These are phyloP conservation scores for Australoheros scitulus DNA, from an alignment of 2,113 vertebrate species.

Conservation along the genomic window DNA sequence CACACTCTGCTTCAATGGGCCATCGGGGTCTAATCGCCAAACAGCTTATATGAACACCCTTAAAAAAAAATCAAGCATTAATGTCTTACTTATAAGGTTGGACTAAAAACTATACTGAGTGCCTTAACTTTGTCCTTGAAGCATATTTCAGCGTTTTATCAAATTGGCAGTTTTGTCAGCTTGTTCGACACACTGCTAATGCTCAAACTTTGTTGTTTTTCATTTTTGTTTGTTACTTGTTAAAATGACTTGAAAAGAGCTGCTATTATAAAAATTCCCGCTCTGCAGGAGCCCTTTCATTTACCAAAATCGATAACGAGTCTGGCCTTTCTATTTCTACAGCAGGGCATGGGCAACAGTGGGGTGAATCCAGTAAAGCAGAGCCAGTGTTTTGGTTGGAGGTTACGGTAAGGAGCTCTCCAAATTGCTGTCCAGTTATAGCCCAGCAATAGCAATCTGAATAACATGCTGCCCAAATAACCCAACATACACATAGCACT, in stretches of 20 bases:
- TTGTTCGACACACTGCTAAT: background rate
- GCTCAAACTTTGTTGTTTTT: background rate
- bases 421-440: constrained; percentile 55
- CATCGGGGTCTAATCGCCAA: too few relatives aligned
- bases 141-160: too few relatives aligned
- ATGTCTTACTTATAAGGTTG: too few relatives aligned
- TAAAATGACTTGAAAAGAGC: background rate
- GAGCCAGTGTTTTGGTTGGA: constrained; percentile 53
- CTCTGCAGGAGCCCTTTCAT: background rate
- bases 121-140: too few relatives aligned
- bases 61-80: too few relatives aligned
- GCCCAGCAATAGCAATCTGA: constrained; percentile 61
- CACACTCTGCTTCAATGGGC: too few relatives aligned
- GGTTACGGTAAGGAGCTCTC: constrained; percentile 62
- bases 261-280: background rate
- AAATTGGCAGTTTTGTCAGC: too few relatives aligned
- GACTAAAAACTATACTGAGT: too few relatives aligned
- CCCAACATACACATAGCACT: constrained; percentile 32
- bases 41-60: too few relatives aligned
- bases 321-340: constrained; percentile 16
- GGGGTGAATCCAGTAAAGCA: constrained; percentile 44
- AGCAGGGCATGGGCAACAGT: background rate
- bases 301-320: background rate
- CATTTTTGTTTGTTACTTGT: background rate
- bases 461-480: constrained; percentile 63